phyloP scores from a whole-genome alignment of 2,797 vertebrate genomes.

The Malurus splendens region DNA sequence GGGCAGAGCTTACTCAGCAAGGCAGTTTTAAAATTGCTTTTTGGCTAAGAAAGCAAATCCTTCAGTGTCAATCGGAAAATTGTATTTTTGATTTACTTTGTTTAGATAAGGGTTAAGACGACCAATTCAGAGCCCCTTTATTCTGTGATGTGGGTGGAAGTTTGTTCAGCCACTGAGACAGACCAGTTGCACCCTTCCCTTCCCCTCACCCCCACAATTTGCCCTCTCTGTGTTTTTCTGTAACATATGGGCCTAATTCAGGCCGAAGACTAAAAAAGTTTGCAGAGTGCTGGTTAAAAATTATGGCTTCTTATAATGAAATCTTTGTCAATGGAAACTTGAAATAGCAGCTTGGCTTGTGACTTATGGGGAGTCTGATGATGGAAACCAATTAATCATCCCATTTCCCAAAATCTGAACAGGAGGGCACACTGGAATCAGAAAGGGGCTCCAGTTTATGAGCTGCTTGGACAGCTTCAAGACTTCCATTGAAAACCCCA shows the following conservation, averaged over 20 bases:
- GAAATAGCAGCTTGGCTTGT: constrained; percentile 52
- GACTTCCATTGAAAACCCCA: constrained; percentile 12
- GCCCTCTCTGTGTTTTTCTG: constrained; percentile 25
- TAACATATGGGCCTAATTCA: constrained; percentile 77
- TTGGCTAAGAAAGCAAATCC: constrained; percentile 47
- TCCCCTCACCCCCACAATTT: not conserved
- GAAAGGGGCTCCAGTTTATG: constrained; percentile 35
- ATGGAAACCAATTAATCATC: constrained; percentile 73
- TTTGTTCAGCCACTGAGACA: constrained; percentile 59
- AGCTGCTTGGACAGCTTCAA: constrained; percentile 34
- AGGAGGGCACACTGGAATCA: constrained; percentile 60
- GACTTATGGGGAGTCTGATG: constrained; percentile 67
- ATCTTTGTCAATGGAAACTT: constrained; percentile 74
- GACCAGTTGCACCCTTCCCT: constrained; percentile 38
- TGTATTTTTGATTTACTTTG: constrained; percentile 55
- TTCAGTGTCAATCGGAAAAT: constrained; percentile 52
- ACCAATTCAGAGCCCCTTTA: constrained; percentile 30
- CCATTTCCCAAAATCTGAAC: constrained; percentile 53
- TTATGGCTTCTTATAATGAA: constrained; percentile 75
- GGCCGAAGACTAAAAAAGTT: constrained; percentile 57
- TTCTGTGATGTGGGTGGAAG: constrained; percentile 44
- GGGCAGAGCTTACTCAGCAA: constrained; percentile 19
- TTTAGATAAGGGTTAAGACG: constrained; percentile 56
- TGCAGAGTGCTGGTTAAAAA: constrained; percentile 60
- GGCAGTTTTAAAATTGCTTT: constrained; percentile 49